phyloP scores from a whole-genome alignment of 1,140 invertebrate species.

The Drosophila chauvacae region DNA sequence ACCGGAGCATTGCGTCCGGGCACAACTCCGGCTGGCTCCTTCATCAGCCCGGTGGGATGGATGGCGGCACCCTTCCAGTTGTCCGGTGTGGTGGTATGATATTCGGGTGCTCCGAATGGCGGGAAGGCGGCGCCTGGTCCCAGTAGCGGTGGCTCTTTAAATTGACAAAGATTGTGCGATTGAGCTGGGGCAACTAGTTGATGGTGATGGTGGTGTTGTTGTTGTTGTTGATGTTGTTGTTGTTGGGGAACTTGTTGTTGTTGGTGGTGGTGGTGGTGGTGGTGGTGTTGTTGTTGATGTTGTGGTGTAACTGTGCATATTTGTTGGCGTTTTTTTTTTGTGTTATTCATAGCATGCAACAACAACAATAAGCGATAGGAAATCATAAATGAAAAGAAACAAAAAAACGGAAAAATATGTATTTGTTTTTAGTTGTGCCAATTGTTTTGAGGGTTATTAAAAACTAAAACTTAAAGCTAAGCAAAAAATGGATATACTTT shows the following conservation, averaged over 20 bases:
- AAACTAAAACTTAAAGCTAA: slow-evolving; percentile 51
- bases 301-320: slow-evolving; percentile 60
- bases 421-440: slow-evolving; percentile 10
- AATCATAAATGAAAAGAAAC: slow-evolving; percentile 56
- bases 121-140: slow-evolving; percentile 83
- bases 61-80: slow-evolving; percentile 83
- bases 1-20: slow-evolving; percentile 82
- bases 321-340: slow-evolving; percentile 26
- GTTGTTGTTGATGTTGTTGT: slow-evolving; percentile 38
- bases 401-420: slow-evolving; percentile 33
- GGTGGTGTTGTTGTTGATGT: slow-evolving; percentile 55
- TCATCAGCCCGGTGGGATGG: slow-evolving; percentile 83
- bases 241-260: slow-evolving; percentile 51
- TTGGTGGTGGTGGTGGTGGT: slow-evolving; percentile 29
- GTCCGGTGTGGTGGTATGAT: slow-evolving; percentile 83
- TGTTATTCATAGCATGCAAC: slow-evolving; percentile 67
- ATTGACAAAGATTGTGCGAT: slow-evolving; percentile 84
- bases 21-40: slow-evolving; percentile 80
- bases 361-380: slow-evolving; percentile 64
- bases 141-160: slow-evolving; percentile 84
- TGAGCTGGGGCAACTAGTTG: slow-evolving; percentile 78
- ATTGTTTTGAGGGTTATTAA: background rate
- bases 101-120: slow-evolving; percentile 82
- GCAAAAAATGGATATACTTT: slow-evolving; percentile 4
- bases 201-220: slow-evolving; percentile 65